These are phyloP conservation scores for Alethe diademata DNA, from an alignment of 2,113 vertebrate species.

Conservation along the genomic window DNA sequence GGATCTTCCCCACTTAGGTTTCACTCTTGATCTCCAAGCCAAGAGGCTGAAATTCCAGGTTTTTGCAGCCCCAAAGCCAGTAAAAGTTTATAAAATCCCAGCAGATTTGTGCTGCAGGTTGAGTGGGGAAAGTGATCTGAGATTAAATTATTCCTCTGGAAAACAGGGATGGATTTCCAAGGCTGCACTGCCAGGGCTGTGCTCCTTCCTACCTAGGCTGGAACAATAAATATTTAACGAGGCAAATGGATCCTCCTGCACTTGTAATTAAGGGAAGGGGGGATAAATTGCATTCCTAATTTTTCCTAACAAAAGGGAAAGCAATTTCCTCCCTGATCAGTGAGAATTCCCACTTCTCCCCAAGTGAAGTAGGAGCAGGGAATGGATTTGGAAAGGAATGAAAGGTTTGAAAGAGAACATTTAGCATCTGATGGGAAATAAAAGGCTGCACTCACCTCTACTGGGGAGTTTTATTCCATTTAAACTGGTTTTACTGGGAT, in stretches of 20 bases:
- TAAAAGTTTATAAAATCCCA: constrained; percentile 15
- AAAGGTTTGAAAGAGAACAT: neutral
- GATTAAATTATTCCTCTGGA: neutral
- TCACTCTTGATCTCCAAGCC: constrained; percentile 13
- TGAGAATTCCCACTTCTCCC: neutral
- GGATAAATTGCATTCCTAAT: constrained; percentile 1
- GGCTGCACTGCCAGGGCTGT: neutral
- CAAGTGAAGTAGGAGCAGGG: neutral
- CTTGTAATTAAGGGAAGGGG: neutral
- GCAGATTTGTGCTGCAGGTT: neutral
- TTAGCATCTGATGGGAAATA: neutral
- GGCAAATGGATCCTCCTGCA: neutral
- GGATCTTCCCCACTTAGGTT: neutral
- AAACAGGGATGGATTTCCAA: neutral
- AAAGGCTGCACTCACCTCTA: neutral
- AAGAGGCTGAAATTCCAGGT: neutral
- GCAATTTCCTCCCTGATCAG: neutral
- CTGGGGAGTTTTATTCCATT: neutral
- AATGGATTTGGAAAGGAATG: neutral
- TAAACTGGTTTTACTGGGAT: neutral
- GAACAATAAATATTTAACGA: constrained; percentile 37
- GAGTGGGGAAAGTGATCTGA: neutral
- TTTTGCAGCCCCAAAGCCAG: constrained; percentile 7
- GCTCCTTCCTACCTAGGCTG: neutral
- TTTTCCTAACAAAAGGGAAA: constrained; percentile 12